Base-by-base conservation (phyloP, 2,113 vertebrate genomes). In the Stercorarius parasiticus region DNA sequence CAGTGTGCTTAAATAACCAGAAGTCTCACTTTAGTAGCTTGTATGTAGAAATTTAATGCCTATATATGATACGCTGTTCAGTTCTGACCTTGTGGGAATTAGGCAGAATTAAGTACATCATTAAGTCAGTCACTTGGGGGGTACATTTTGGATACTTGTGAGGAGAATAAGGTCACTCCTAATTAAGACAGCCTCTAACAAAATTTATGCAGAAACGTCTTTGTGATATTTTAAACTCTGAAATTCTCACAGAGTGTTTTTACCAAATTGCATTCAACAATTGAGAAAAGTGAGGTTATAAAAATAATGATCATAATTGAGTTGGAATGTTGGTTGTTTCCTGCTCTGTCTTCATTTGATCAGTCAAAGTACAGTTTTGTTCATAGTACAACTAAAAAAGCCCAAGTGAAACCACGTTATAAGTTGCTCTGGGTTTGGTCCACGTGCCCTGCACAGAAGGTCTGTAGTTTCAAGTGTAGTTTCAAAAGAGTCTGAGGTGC, bases 391-490 rank as follows among this genome's bases (percentile, higher is more conserved):
- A 40, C 55, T 78, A 2, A 38, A 45, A 74, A 95, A 93, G 49
- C 61, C 85, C 65, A 94, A 82, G 90, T 95, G 89, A 94, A 70
- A 30, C 79, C 88, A 27, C 36, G 23, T 90, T 78, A 95, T 95
- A 96, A 10, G 36, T 89, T 78, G 52, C 79, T 92, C 80, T 76
- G 56, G 72, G 67, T 92, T 96, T 95, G 87, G 81, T 77, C 79
- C 82, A 79, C 88, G 52, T 95, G 96, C 58, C 95, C 70, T 52
- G 19, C 82, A 80, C 18, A 65, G 79, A 49, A 59, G 58, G 20
- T 92, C 47, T 89, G 78, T 70, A 81, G 72, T 95, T 95, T 79
- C 77, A 97, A 79, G 85, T 50, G 78, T 84, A 85, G 88, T 96
- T 96, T 96, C 84, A 86, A 10, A 94, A 92, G 72, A 85, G 91